A percentile compares a stretch with the other conserved stretches of the same genome.
These are phyloP conservation scores for Procambarus virginalis DNA, from an alignment of 1,140 invertebrate genomes.

Conservation along the genomic window DNA sequence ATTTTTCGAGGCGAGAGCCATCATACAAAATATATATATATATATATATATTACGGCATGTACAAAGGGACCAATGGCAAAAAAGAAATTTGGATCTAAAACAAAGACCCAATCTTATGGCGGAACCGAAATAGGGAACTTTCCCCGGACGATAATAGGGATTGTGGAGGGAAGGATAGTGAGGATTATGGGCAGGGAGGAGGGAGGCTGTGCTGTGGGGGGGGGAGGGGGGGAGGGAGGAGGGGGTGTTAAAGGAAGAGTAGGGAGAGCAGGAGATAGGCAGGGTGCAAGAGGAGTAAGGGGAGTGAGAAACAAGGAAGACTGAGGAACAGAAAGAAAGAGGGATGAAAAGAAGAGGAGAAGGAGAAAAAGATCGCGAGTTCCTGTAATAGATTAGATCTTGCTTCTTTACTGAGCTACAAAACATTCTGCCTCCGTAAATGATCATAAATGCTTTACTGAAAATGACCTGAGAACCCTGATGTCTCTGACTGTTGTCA, in stretches of 20 bases:
- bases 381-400: too few species aligned
- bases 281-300: too few species aligned
- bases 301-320: too few species aligned
- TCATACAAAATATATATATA: not conserved
- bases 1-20: not conserved
- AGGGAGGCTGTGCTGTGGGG: not conserved
- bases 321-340: too few species aligned
- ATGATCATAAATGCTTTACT: too few species aligned
- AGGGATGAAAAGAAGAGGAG: too few species aligned
- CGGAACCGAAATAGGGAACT: not conserved
- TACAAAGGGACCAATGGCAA: constrained; percentile 4
- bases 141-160: not conserved
- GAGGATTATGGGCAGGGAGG: not conserved
- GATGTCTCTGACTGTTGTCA: too few species aligned
- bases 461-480: too few species aligned
- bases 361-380: too few species aligned
- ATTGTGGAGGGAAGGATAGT: not conserved
- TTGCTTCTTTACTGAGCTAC: too few species aligned
- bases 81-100: not conserved
- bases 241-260: not conserved
- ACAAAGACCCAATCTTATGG: not conserved
- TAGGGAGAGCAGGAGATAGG: not conserved
- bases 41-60: not conserved
- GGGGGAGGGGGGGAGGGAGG: not conserved
- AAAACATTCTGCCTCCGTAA: too few species aligned